Conservation (phyloP, 2,797 vertebrate genomes). For the Peromyscus nudipes region DNA sequence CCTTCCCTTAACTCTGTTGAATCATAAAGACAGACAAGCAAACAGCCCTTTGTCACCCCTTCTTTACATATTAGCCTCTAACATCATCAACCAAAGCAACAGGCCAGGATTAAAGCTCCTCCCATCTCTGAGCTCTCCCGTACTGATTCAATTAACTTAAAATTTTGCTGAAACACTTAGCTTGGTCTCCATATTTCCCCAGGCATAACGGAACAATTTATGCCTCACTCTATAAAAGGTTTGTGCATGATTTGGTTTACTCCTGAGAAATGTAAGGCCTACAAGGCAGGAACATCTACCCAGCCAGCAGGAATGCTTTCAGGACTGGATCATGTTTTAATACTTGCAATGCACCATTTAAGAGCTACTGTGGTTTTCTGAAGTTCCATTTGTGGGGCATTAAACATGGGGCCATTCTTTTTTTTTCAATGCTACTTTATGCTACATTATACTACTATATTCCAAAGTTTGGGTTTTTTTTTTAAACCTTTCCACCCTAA, state of each 20-base stretch:
- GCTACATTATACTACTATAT: constrained; percentile 50
- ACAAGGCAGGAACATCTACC: constrained; percentile 44
- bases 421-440: constrained; percentile 17
- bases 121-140: constrained; percentile 20
- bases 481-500: constrained; percentile 61
- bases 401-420: constrained; percentile 70
- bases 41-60: background rate
- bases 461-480: background rate
- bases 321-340: constrained; percentile 62
- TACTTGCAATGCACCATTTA: constrained; percentile 72
- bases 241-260: constrained; percentile 62
- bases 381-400: constrained; percentile 71
- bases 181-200: constrained; percentile 70
- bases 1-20: constrained; percentile 5
- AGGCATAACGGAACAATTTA: constrained; percentile 73
- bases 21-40: background rate
- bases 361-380: constrained; percentile 78
- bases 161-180: constrained; percentile 71
- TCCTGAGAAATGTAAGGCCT: constrained; percentile 65
- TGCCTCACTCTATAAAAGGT: constrained; percentile 74
- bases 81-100: constrained; percentile 21
- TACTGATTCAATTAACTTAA: constrained; percentile 75
- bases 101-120: background rate
- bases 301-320: constrained; percentile 79
- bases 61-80: background rate